Base-by-base conservation (phyloP, 1,140 invertebrate species). In the Brachionus angularis region DNA sequence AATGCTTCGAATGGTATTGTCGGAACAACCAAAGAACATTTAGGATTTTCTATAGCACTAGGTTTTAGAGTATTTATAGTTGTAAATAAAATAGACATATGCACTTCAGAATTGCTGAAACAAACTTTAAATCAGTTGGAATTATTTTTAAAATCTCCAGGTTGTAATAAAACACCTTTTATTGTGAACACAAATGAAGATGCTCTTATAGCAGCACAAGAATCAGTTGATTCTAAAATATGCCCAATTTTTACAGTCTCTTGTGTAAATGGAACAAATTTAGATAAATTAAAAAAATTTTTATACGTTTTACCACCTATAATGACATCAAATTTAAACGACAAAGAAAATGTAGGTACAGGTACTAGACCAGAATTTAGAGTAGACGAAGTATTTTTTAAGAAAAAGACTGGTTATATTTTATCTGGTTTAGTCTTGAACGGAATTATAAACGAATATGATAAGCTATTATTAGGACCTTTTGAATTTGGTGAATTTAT, bases 31-130 rank as follows among this genome's bases (percentile, higher is more conserved):
- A 98, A 98, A 81, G 96, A 98, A 83, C 96, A 98, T 84, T 83
- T 98, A 14, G 94, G 94, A 18, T 84, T 98, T 46, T 93, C 95
- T 4, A 82, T 98, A 72, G 94, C 96, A 1, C 84, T 99, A 8
- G 92, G 89, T 34, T 94, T 99, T 49, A 96, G 96, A 23, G 95
- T 98, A 18, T 98, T 98, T 85, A 93, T 98, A 33, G 95, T 99
- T 1, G 91, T 99, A 5, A 96, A 92, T 8, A 96, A 96, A 85
- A 96, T 97, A 74, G 96, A 99, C 81, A 98, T 98, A 95, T 98
- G 95, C 81, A 95, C 96, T 21, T 87, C 89, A 27, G 96, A 97
- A 81, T 89, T 98, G 44, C 83, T 98, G 23, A 87, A 91, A 82
- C 93, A 98, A 76, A 98, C 96, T 73, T 84, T 98, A 73, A 89